Base-by-base conservation (phyloP, 2,797 vertebrate species). In the Gephyroberyx darwinii region DNA sequence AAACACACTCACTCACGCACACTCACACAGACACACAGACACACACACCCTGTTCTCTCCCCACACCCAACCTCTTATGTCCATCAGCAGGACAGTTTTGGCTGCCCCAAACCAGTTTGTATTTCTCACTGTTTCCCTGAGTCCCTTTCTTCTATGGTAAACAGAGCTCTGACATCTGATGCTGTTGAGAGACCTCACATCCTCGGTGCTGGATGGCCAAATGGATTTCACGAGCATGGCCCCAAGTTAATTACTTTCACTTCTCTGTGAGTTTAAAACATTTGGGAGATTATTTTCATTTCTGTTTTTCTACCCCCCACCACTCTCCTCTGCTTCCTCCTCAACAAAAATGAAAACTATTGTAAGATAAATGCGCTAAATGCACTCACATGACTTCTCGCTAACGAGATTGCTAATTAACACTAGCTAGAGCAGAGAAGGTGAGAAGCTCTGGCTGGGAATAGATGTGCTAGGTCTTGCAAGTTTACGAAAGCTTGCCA, bases 321-420 rank as follows among this genome's bases (percentile, higher is more conserved):
- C 39, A 26, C 57, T 56, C 45, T 20, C 53, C 83, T 84, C 65
- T 53, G 77, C 75, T 77, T 71, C 54, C 65, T 43, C 22, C 58
- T 69, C 30, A 52, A 63, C 53, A 70, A 85, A 81, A 66, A 84
- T 60, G 69, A 80, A 72, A 82, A 82, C 52, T 64, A 76, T 76
- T 78, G 64, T 64, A 86, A 82, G 82, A 90, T 79, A 87, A 86
- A 88, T 86, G 85, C 68, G 56, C 74, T 80, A 79, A 76, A 76
- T 74, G 77, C 53, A 56, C 64, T 86, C 86, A 86, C 82, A 70
- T 84, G 86, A 91, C 87, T 91, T 86, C 81, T 83, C 80, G 82
- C 87, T 92, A 92, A 91, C 90, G 81, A 88, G 77, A 65, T 89
- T 90, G 87, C 86, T 92, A 93, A 94, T 93, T 93, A 94, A 91